Percentiles rank a stretch among this genome's conserved stretches.
Evolutionary conservation across 2,113 vertebrate genomes (phyloP).

Genomic region (Nycticryphes semicollaris): DNA sequence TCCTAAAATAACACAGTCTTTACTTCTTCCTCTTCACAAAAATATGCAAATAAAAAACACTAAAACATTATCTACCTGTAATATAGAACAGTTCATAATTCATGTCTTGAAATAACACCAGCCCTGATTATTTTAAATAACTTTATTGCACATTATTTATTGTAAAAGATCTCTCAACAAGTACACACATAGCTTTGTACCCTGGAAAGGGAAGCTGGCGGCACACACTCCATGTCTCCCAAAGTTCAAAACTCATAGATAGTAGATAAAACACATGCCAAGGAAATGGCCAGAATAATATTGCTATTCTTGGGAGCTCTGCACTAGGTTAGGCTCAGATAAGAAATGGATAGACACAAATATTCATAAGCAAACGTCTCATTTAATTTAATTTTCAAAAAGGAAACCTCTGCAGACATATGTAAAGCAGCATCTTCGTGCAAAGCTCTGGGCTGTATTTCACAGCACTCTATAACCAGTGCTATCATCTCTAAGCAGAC

Average conservation of each 20-base stretch:
- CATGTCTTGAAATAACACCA: neutral
- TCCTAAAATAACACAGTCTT: neutral
- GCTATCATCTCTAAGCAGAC: neutral
- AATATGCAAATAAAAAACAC: neutral
- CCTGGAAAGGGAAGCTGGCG: neutral
- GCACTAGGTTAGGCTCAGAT: neutral
- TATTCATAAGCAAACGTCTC: neutral
- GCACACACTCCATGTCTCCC: neutral
- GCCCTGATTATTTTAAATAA: neutral
- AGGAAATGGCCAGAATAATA: neutral
- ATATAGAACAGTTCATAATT: neutral
- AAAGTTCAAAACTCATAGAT: neutral
- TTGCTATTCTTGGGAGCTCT: neutral
- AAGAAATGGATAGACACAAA: neutral
- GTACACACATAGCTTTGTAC: neutral
- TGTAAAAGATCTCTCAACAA: neutral
- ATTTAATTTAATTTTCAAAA: neutral
- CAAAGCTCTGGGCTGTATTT: neutral
- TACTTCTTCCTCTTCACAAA: neutral
- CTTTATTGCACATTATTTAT: neutral
- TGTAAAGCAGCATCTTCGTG: neutral
- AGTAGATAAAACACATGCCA: neutral
- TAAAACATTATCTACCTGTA: neutral
- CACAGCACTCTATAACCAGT: neutral
- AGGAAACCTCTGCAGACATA: neutral